Evolutionary conservation across 2,888 invertebrate genomes (phyloP).

Genomic region (Eristalis intricaria): DNA sequence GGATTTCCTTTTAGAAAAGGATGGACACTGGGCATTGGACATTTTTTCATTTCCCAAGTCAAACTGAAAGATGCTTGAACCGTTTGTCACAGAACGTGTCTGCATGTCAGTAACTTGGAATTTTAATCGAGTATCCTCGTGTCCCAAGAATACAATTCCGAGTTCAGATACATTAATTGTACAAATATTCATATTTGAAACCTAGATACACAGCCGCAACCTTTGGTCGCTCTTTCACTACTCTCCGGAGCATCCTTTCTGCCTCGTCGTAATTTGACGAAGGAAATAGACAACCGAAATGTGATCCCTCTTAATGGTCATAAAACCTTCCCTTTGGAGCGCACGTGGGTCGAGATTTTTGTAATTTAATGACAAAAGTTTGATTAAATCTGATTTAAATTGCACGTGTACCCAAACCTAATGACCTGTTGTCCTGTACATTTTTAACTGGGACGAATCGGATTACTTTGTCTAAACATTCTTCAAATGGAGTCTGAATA

Average conservation of each 20-base stretch:
- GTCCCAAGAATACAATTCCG: background rate
- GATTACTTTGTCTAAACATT: background rate
- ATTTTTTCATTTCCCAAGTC: background rate
- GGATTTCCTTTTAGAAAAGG: background rate
- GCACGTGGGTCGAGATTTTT: constrained; percentile 2
- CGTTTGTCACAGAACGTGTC: background rate
- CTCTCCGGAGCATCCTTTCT: background rate
- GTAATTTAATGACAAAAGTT: constrained; percentile 16
- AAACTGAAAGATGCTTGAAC: background rate
- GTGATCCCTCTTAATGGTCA: background rate
- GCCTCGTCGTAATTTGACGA: background rate
- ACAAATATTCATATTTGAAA: background rate
- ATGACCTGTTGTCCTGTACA: background rate
- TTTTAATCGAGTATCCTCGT: background rate
- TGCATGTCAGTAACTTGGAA: background rate
- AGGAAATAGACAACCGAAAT: background rate
- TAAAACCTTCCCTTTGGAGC: background rate
- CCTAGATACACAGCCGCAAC: background rate
- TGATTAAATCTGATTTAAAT: constrained; percentile 16
- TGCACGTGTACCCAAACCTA: background rate
- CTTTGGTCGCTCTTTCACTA: background rate
- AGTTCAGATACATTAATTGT: background rate
- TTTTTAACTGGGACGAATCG: background rate
- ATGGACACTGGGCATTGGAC: background rate
- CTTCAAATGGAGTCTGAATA: background rate